phyloP scores from a whole-genome alignment of 2,797 vertebrate species.

The Cynopterus sphinx region DNA sequence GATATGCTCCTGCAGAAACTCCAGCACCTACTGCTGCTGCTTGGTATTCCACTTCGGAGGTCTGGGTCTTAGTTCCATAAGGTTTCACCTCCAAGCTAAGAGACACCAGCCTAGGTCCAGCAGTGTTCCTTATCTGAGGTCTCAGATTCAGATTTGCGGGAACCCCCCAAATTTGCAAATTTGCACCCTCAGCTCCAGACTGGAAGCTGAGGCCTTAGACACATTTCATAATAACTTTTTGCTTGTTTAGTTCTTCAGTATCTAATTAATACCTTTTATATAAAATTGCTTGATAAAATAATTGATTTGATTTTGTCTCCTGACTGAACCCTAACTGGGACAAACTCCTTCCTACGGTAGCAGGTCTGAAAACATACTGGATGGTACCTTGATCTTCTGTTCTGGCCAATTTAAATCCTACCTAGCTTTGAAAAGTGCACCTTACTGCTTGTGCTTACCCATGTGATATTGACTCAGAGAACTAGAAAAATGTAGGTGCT shows the following conservation, averaged over 20 bases:
- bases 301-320: background rate
- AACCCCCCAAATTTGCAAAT: background rate
- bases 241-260: background rate
- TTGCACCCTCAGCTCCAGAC: accelerated
- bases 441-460: background rate
- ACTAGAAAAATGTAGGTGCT: background rate
- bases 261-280: background rate
- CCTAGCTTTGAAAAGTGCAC: background rate
- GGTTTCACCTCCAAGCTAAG: background rate
- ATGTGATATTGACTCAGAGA: background rate
- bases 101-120: background rate
- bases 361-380: background rate
- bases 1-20: background rate
- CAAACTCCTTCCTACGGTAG: background rate
- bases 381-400: background rate
- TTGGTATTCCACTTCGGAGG: background rate
- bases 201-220: background rate
- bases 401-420: background rate
- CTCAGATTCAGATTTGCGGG: background rate
- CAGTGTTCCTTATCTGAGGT: background rate
- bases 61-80: background rate
- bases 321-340: background rate
- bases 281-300: background rate
- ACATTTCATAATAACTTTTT: background rate
- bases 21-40: background rate